Evolutionary conservation across 2,888 invertebrate species (phyloP), one percentile per base, ranked within the genome.

Genomic region (Hirtodrosophila trivittata): DNA sequence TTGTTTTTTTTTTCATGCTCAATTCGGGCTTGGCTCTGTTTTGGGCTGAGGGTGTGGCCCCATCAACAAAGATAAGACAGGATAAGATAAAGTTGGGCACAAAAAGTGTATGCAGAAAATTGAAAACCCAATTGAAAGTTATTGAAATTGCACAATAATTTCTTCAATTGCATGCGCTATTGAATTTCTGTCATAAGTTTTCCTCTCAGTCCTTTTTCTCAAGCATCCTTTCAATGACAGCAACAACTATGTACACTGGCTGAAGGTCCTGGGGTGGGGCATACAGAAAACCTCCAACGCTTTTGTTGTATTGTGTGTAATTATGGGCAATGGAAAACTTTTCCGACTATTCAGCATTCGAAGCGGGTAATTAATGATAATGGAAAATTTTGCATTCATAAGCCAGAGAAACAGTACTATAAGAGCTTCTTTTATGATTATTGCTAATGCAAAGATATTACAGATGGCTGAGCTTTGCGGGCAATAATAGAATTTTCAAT

Each of bases 81-180:
- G 66, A 75, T 76, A 75, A 66, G 66, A 62, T 70, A 63, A 77
- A 75, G 77, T 77, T 75, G 10, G 21, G 50, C 43, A 42, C 38
- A 47, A 58, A 60, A 54, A 63, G 60, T 65, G 64, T 80, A 77
- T 81, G 75, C 77, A 77, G 67, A 77, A 80, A 86, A 86, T 86
- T 73, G 80, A 80, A 82, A 84, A 84, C 82, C 74, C 82, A 82
- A 82, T 82, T 84, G 85, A 86, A 82, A 84, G 87, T 82, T 86
- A 82, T 82, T 82, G 87, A 82, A 82, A 82, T 86, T 82, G 85
- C 85, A 85, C 82, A 82, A 82, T 84, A 86, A 86, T 86, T 86
- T 82, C 82, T 75, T 77, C 73, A 84, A 82, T 82, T 84, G 87
- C 82, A 86, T 84, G 82, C 85, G 58, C 85, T 85, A 82, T 82